Conservation (phyloP, 2,113 vertebrate species). For the Jacana jacana region DNA sequence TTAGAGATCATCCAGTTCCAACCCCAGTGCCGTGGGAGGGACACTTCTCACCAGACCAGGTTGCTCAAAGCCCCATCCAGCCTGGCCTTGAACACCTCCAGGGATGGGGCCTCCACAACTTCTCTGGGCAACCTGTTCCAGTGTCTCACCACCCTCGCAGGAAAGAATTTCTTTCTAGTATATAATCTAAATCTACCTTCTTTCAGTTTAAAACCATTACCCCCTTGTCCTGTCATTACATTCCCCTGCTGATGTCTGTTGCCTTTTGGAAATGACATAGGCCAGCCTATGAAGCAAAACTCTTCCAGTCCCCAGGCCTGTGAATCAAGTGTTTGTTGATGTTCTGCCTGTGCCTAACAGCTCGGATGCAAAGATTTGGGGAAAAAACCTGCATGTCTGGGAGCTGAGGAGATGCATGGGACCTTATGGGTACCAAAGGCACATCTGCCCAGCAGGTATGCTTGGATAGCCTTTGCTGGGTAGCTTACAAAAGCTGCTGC, state of each 20-base stretch:
- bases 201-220: too few species aligned
- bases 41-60: too few species aligned
- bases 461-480: background rate
- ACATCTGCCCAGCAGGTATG: background rate
- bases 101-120: too few species aligned
- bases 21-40: too few species aligned
- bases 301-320: background rate
- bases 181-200: too few species aligned
- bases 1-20: too few species aligned
- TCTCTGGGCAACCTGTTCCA: too few species aligned
- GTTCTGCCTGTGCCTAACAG: background rate
- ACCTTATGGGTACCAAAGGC: background rate
- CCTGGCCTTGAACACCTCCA: too few species aligned
- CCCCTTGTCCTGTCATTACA: too few species aligned
- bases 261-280: background rate
- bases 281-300: background rate
- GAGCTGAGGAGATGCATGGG: background rate
- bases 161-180: too few species aligned
- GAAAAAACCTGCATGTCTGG: background rate
- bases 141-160: too few species aligned
- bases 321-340: background rate
- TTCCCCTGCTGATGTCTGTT: background rate
- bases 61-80: too few species aligned
- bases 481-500: background rate
- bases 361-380: background rate